A percentile compares a stretch with the other conserved stretches of the same genome.
These are phyloP conservation scores for Stictonetta naevosa DNA, from an alignment of 2,113 vertebrate genomes.

Conservation along the genomic window DNA sequence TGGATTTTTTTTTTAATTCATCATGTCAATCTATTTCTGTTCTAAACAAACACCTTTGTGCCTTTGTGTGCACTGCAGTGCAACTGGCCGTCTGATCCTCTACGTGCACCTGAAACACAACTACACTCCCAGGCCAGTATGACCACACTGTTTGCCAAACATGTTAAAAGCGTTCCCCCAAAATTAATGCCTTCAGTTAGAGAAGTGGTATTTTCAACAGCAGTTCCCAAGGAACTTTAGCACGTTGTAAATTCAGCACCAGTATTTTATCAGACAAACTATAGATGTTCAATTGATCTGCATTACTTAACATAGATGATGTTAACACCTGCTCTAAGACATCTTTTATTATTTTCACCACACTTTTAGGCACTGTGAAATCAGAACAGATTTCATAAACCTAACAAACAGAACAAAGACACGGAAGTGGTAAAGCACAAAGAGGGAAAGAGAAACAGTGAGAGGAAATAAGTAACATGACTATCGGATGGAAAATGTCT, in stretches of 20 bases:
- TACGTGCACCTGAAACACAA: accelerated
- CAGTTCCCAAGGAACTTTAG: neutral
- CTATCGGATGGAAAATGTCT: accelerated
- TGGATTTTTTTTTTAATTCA: neutral
- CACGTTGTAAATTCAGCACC: neutral
- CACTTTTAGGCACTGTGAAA: neutral
- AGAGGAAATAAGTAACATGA: accelerated
- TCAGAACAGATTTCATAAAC: neutral
- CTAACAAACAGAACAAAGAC: neutral
- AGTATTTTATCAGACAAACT: neutral
- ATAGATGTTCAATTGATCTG: neutral
- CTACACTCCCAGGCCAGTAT: accelerated
- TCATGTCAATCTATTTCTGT: neutral
- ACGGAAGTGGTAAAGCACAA: neutral
- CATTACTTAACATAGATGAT: neutral
- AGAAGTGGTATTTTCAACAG: neutral
- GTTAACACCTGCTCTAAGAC: neutral
- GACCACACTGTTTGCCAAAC: neutral
- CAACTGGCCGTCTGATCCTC: neutral
- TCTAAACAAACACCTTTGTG: neutral
- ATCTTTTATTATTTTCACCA: neutral
- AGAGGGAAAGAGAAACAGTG: neutral
- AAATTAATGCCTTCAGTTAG: neutral
- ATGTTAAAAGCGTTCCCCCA: accelerated
- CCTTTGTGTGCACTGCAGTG: neutral